Conservation (phyloP, 2,797 vertebrate species). For the Nothura maculosa region DNA sequence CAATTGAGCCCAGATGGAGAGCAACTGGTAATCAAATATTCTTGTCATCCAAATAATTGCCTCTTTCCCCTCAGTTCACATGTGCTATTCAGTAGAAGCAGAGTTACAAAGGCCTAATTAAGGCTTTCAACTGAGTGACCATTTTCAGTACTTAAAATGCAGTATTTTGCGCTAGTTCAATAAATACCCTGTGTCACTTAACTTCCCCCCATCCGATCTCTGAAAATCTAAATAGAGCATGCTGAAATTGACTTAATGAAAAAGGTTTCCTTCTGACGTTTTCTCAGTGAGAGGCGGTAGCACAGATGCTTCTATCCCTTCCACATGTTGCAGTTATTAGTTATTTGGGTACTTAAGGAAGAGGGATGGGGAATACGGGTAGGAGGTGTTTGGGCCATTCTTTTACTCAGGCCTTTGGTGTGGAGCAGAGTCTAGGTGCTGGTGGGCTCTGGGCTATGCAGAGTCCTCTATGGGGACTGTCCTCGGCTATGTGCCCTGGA, state of each 20-base stretch:
- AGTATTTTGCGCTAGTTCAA: slow-evolving; percentile 29
- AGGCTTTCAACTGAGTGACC: slow-evolving; percentile 17
- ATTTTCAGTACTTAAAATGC: background rate
- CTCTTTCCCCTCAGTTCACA: background rate
- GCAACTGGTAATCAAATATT: background rate
- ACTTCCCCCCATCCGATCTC: background rate
- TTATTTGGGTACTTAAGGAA: background rate
- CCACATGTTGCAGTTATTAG: background rate
- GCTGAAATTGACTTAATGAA: slow-evolving; percentile 53
- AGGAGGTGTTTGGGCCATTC: background rate
- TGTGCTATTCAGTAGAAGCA: background rate
- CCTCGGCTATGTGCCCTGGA: background rate
- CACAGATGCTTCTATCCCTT: background rate
- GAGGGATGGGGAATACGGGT: background rate
- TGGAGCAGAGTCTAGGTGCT: background rate
- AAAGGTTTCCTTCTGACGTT: slow-evolving; percentile 18
- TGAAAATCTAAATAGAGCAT: slow-evolving; percentile 53
- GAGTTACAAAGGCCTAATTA: background rate
- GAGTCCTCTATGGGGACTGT: background rate
- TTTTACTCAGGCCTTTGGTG: background rate
- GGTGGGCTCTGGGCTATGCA: background rate
- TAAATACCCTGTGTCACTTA: slow-evolving; percentile 39
- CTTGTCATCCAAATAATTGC: background rate
- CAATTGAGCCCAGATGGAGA: background rate
- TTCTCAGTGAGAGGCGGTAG: slow-evolving; percentile 6